Conservation (phyloP, 2,797 vertebrate genomes). For the Anas capensis region DNA sequence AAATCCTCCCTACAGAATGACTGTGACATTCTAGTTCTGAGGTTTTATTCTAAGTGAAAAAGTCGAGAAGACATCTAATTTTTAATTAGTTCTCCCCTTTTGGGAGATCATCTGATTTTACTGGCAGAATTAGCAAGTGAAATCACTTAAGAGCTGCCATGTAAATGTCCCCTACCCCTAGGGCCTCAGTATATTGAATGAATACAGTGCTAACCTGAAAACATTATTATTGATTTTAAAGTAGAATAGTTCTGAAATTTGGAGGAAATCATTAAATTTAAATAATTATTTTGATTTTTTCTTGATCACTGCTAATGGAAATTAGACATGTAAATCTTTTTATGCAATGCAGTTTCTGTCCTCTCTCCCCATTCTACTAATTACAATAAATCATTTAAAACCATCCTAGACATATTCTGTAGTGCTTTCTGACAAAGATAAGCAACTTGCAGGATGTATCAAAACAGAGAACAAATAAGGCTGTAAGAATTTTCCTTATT, state of each 20-base stretch:
- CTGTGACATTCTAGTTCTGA: constrained; percentile 34
- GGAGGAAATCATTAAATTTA: background rate
- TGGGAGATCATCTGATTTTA: constrained; percentile 66
- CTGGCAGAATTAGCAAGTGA: constrained; percentile 58
- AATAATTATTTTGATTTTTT: constrained; percentile 34
- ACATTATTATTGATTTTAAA: constrained; percentile 55
- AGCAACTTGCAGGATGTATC: background rate
- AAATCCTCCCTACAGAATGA: constrained; percentile 32
- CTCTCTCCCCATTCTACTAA: background rate
- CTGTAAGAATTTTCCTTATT: background rate
- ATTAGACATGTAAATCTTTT: background rate
- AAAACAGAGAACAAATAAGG: background rate
- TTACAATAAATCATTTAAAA: background rate
- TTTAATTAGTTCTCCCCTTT: constrained; percentile 68
- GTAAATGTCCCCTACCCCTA: constrained; percentile 50
- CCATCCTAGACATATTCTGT: background rate
- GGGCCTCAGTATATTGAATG: constrained; percentile 30
- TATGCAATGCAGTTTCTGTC: background rate
- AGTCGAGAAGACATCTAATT: constrained; percentile 50
- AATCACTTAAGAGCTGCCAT: constrained; percentile 52
- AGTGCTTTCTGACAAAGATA: background rate
- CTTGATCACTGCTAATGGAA: background rate
- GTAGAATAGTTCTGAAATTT: constrained; percentile 19
- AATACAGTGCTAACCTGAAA: constrained; percentile 57
- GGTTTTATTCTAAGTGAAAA: constrained; percentile 55